These are phyloP conservation scores for Pygocentrus nattereri DNA, from an alignment of 2,797 vertebrate species.

Conservation along the genomic window DNA sequence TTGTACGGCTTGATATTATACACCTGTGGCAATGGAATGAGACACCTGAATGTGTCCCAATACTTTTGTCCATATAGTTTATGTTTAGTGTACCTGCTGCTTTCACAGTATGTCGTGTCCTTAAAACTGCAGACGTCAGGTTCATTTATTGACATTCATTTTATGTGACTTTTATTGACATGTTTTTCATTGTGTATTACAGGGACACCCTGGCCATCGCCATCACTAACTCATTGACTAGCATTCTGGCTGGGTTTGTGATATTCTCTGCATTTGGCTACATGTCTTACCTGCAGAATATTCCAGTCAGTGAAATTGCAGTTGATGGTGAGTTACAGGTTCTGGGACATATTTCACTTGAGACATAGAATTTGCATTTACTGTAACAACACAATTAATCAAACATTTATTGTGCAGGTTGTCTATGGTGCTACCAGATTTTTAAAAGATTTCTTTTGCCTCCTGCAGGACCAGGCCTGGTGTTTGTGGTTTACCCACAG, in stretches of 20 bases:
- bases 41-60: no score
- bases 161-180: background rate
- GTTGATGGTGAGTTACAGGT: constrained; percentile 76
- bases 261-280: constrained; percentile 85
- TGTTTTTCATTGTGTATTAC: background rate
- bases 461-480: constrained; percentile 77
- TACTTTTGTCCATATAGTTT: no score
- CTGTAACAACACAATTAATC: no score
- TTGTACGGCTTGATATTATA: no score
- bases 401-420: no score
- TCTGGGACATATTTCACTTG: background rate
- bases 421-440: background rate
- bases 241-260: constrained; percentile 81
- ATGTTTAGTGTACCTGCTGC: no score
- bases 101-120: no score
- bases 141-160: background rate
- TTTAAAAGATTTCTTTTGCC: background rate
- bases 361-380: background rate
- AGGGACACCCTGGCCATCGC: constrained; percentile 80
- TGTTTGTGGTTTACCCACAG: constrained; percentile 84
- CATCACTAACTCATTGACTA: constrained; percentile 79
- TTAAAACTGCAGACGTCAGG: background rate
- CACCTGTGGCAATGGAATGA: no score
- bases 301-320: constrained; percentile 75
- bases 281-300: constrained; percentile 79